A percentile compares a stretch with the other conserved stretches of the same genome.
These are phyloP conservation scores for Oreocharis arfaki DNA, from an alignment of 2,113 vertebrate genomes.

Conservation along the genomic window DNA sequence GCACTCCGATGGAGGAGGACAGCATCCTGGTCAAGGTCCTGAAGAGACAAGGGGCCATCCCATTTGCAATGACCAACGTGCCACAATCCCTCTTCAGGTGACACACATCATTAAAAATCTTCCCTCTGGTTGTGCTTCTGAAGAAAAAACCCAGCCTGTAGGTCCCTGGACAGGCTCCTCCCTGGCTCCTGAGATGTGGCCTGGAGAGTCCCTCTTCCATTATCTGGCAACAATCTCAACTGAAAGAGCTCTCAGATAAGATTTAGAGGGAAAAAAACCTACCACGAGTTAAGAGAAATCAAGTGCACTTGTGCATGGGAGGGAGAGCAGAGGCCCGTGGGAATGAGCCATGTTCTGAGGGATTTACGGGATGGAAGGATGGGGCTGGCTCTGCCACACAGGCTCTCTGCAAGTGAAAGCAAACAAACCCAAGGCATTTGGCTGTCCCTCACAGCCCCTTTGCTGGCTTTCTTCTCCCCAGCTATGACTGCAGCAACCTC, in stretches of 20 bases:
- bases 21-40: conserved; percentile 80
- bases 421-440: background rate
- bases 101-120: background rate
- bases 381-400: background rate
- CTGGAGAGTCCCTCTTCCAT: background rate
- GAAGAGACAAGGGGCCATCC: conserved; percentile 85
- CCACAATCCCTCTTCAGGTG: conserved; percentile 80
- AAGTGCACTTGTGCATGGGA: background rate
- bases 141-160: background rate
- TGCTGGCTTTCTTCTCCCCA: background rate
- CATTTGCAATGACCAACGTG: conserved; percentile 85
- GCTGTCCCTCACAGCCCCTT: background rate
- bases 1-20: conserved; percentile 56
- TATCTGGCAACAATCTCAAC: background rate
- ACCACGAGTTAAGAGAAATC: background rate
- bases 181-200: background rate
- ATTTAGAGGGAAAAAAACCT: background rate
- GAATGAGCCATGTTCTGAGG: rapidly evolving
- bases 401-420: background rate
- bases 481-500: conserved; percentile 73
- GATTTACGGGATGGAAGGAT: background rate
- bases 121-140: background rate
- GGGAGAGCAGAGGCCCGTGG: background rate
- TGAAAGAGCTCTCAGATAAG: background rate
- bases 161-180: background rate